Conservation (phyloP, 2,888 invertebrate genomes). For the Drosophila incognita region DNA sequence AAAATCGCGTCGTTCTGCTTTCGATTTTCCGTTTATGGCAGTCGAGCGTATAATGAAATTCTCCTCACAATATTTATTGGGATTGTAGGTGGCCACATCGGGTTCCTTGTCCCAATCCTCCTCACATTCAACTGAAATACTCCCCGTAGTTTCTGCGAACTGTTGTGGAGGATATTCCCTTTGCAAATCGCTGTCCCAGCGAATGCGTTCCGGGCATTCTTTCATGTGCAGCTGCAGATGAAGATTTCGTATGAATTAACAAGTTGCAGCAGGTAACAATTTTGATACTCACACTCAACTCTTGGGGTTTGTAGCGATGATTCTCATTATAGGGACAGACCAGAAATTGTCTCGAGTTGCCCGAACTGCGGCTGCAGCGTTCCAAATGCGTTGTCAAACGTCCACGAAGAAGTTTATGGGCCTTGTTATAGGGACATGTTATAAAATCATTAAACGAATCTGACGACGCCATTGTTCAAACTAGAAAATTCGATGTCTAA, state of each 20-base stretch:
- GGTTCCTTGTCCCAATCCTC: slow-evolving; percentile 53
- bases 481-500: too few relatives aligned
- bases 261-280: background rate
- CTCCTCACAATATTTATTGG: slow-evolving; percentile 30
- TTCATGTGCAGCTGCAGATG: slow-evolving; percentile 27
- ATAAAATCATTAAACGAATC: slow-evolving; percentile 36
- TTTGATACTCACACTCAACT: slow-evolving; percentile 26
- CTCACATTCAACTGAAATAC: slow-evolving; percentile 13
- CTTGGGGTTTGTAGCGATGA: slow-evolving; percentile 20
- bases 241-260: background rate
- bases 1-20: slow-evolving; percentile 17
- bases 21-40: slow-evolving; percentile 9
- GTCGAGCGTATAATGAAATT: slow-evolving; percentile 30
- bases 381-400: slow-evolving; percentile 35
- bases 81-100: slow-evolving; percentile 37
- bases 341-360: background rate
- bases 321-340: slow-evolving; percentile 39
- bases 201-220: slow-evolving; percentile 18
- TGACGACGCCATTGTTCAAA: slow-evolving; percentile 13
- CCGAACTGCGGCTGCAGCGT: slow-evolving; percentile 27
- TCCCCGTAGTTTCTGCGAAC: background rate
- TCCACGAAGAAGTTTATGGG: slow-evolving; percentile 32
- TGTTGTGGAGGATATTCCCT: background rate
- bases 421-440: slow-evolving; percentile 34
- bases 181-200: background rate